A percentile compares a stretch with the other conserved stretches of the same genome.
Conservation (phyloP, 1,140 invertebrate genomes). For the Pseudomyrmex gracilis region DNA sequence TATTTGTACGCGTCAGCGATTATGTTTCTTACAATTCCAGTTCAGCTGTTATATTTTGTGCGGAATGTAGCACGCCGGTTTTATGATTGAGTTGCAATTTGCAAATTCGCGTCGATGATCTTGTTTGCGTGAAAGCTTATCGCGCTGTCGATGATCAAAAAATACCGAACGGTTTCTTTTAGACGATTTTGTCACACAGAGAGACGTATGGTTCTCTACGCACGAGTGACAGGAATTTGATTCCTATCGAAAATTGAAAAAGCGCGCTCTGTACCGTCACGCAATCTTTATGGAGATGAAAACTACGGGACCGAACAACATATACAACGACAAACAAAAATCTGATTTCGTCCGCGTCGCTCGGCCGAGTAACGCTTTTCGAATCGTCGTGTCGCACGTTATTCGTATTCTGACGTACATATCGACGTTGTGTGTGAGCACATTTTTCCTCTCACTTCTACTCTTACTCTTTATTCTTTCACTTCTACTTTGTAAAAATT, state of each 20-base stretch:
- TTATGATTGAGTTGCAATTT: slow-evolving; percentile 27
- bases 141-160: slow-evolving; percentile 1
- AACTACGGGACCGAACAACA: slow-evolving; percentile 45
- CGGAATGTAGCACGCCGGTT: slow-evolving; percentile 1
- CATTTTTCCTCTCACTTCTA: neutral
- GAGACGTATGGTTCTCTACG: neutral
- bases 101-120: slow-evolving; percentile 29
- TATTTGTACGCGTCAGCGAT: slow-evolving; percentile 3
- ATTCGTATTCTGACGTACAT: slow-evolving; percentile 59
- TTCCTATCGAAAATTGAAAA: slow-evolving; percentile 73
- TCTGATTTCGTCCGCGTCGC: slow-evolving; percentile 55
- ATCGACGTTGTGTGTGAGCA: neutral
- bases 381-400: slow-evolving; percentile 55
- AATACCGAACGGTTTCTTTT: slow-evolving; percentile 26
- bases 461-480: too few species aligned
- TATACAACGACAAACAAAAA: slow-evolving; percentile 49
- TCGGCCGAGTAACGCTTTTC: slow-evolving; percentile 41
- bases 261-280: neutral
- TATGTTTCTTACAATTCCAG: slow-evolving; percentile 41
- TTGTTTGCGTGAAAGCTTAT: slow-evolving; percentile 23
- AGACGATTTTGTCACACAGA: slow-evolving; percentile 20
- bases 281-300: slow-evolving; percentile 72
- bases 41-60: slow-evolving; percentile 31
- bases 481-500: neutral
- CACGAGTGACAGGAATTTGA: slow-evolving; percentile 65